These are phyloP conservation scores for Pediacus dermestoides DNA, from an alignment of 2,888 invertebrate species.

Conservation along the genomic window DNA sequence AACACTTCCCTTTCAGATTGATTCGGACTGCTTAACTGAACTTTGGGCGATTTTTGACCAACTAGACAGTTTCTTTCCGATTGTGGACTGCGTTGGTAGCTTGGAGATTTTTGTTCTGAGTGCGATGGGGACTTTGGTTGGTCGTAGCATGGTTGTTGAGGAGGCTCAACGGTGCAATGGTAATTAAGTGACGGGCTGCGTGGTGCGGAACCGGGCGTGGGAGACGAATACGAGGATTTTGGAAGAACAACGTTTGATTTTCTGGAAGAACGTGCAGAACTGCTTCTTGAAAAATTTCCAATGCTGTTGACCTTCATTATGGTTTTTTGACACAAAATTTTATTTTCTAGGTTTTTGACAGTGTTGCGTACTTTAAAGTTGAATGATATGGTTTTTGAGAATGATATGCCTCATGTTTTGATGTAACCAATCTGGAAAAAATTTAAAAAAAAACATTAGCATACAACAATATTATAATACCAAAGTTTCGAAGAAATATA, in stretches of 20 bases:
- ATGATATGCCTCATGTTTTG: no score
- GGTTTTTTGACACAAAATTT: slow-evolving; percentile 8
- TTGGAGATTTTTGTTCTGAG: slow-evolving; percentile 33
- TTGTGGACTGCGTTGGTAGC: slow-evolving; percentile 29
- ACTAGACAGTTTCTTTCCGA: slow-evolving; percentile 20
- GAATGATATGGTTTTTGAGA: no score
- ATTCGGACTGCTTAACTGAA: slow-evolving; percentile 39
- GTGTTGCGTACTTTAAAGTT: no score
- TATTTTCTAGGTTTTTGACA: no score
- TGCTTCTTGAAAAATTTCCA: slow-evolving; percentile 39
- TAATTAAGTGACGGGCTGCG: slow-evolving; percentile 40
- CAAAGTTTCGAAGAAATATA: no score
- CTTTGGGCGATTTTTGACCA: slow-evolving; percentile 34
- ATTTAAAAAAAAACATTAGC: no score
- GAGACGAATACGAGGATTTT: slow-evolving; percentile 43
- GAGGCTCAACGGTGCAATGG: slow-evolving; percentile 29
- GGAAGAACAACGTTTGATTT: slow-evolving; percentile 30
- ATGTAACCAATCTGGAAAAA: no score
- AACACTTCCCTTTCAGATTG: slow-evolving; percentile 33
- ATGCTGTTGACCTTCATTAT: slow-evolving; percentile 32
- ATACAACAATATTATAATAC: no score
- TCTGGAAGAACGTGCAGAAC: slow-evolving; percentile 39
- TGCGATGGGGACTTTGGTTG: slow-evolving; percentile 27
- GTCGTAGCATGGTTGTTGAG: slow-evolving; percentile 12
- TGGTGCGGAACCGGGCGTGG: slow-evolving; percentile 34